Evolutionary conservation across 2,888 invertebrate species (phyloP), one percentile per base, ranked within the genome.

Genomic region (Dicyrtomina minuta): DNA sequence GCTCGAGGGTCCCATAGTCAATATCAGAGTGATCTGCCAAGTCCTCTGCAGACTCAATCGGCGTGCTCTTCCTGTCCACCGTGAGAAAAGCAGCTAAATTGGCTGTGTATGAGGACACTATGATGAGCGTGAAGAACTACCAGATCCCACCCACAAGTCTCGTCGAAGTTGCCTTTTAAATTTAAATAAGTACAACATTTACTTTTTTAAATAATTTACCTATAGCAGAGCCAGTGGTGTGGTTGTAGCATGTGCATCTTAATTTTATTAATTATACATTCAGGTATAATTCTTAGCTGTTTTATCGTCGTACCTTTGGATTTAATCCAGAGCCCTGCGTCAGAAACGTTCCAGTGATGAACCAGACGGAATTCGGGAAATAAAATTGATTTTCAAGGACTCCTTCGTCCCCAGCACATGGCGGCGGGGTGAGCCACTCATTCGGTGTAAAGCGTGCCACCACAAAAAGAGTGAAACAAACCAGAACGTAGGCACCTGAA

Each of bases 71-170:
- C 44, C 96, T 84, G 82, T 98, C 97, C 27, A 99, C 98, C 0
- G 98, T 99, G 58, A 99, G 86, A 82, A 99, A 98, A 1, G 99
- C 98, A 0, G 98, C 98, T 80, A 99, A 84, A 84, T 96, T 96
- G 15, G 98, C 98, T 6, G 98, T 99, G 84, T 98, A 98, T 6
- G 98, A 97, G 0, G 96, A 96, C 73, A 98, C 93, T 81, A 98
- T 96, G 82, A 99, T 98, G 49, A 99, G 87, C 0, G 97, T 98
- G 84, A 99, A 99, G 84, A 99, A 98, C 96, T 98, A 99, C 98
- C 98, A 99, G 79, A 94, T 93, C 0, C 92, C 96, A 12, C 96
- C 96, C 6, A 98, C 96, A 75, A 98, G 93, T 66, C 98, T 86
- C 0, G 98, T 98, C 5, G 93, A 93, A 1, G 92, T 91, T 2